Evolutionary conservation across 2,797 vertebrate species (phyloP).

Genomic region (Hybognathus amarus): DNA sequence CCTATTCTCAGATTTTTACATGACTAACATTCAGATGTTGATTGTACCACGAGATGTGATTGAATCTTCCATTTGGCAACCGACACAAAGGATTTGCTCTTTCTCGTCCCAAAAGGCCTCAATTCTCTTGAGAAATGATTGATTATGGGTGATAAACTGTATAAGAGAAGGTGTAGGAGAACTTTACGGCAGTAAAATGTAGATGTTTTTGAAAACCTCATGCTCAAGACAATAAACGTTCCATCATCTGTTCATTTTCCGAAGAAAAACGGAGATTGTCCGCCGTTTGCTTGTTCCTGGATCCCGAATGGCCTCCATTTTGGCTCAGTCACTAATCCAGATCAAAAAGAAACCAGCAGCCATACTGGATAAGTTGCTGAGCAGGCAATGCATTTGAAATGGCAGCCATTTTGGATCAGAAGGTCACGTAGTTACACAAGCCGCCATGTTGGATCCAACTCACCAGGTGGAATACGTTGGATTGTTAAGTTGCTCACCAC

Average conservation of each 20-base stretch:
- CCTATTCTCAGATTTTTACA: not conserved
- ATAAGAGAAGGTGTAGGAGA: not conserved
- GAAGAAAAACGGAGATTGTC: conserved; percentile 4
- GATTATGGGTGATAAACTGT: not conserved
- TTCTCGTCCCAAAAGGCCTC: not conserved
- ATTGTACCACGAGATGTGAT: not conserved
- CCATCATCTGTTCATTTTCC: not conserved
- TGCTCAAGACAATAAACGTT: conserved; percentile 3
- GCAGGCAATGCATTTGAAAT: not conserved
- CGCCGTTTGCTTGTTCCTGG: not conserved
- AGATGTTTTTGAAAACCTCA: not conserved
- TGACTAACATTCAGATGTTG: conserved; percentile 6
- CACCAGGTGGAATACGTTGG: not conserved
- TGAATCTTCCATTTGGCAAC: conserved; percentile 15
- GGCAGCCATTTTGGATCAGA: conserved; percentile 35
- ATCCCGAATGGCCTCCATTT: not conserved
- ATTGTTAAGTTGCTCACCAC: conserved; percentile 77
- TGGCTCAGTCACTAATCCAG: conserved; percentile 12
- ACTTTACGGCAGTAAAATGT: conserved; percentile 5
- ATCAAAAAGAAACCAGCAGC: conserved; percentile 1
- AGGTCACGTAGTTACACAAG: not conserved
- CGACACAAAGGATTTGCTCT: not conserved
- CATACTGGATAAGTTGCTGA: not conserved
- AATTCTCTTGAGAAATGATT: not conserved
- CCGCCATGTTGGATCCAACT: not conserved